Evolutionary conservation across 2,888 invertebrate genomes (phyloP).

Genomic region (Leptopilina drosophilae): DNA sequence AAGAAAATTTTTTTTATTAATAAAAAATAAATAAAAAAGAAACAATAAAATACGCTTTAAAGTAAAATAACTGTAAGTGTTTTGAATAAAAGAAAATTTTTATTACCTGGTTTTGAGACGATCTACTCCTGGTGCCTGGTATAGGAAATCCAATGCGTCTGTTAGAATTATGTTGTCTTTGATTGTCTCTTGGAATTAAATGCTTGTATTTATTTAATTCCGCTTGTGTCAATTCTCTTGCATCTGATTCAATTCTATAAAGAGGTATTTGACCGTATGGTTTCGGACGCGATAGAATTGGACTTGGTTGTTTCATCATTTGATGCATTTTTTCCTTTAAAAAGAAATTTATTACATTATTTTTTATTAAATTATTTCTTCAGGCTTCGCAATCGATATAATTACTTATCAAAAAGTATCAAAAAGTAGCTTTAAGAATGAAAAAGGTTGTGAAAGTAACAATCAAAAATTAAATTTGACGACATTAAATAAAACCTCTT

Average conservation of each 20-base stretch:
- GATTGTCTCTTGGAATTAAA: slow-evolving; percentile 67
- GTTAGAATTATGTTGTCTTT: slow-evolving; percentile 54
- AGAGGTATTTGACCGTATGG: slow-evolving; percentile 79
- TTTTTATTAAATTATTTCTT: too few species aligned
- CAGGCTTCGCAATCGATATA: too few species aligned
- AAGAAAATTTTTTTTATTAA: too few species aligned
- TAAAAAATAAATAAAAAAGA: too few species aligned
- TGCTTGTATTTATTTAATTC: slow-evolving; percentile 78
- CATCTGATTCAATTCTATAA: slow-evolving; percentile 80
- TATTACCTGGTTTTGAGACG: slow-evolving; percentile 44
- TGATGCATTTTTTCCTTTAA: slow-evolving; percentile 69
- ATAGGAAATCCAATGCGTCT: slow-evolving; percentile 60
- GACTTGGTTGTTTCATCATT: slow-evolving; percentile 67
- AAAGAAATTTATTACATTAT: slow-evolving; percentile 11
- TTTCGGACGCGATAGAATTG: slow-evolving; percentile 61
- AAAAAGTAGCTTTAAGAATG: too few species aligned
- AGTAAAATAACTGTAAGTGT: background rate
- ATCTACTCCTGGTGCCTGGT: slow-evolving; percentile 56
- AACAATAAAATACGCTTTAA: too few species aligned
- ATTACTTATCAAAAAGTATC: too few species aligned
- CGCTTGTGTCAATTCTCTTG: slow-evolving; percentile 78
- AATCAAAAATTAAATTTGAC: too few species aligned
- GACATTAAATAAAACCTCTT: too few species aligned
- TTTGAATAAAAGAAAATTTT: background rate
- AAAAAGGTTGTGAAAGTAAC: too few species aligned